Evolutionary conservation across 1,140 invertebrate species (phyloP).

Genomic region (Cydia pomonella): DNA sequence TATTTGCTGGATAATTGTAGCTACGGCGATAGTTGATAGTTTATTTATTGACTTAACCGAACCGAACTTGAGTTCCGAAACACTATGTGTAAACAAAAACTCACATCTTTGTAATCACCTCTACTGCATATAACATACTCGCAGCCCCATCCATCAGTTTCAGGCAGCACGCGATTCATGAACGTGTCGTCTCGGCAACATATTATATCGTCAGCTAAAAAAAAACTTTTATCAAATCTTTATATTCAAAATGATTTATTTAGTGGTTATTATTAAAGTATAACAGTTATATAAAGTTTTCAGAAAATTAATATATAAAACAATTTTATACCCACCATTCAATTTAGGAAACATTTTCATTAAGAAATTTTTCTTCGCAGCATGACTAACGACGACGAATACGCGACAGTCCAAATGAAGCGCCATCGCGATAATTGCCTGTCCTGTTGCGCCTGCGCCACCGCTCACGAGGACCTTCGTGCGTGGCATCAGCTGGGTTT

Average conservation of each 20-base stretch:
- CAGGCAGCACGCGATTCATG: neutral
- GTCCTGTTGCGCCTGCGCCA: slow-evolving; percentile 12
- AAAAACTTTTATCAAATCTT: no score
- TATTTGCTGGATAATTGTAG: neutral
- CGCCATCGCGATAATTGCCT: slow-evolving; percentile 15
- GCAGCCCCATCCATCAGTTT: neutral
- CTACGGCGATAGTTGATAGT: no score
- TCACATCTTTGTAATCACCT: slow-evolving; percentile 4
- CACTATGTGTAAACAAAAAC: no score
- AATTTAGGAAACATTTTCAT: slow-evolving; percentile 23
- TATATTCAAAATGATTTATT: neutral
- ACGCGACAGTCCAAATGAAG: slow-evolving; percentile 3
- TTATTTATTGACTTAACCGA: no score
- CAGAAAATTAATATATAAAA: neutral
- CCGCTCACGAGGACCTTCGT: neutral
- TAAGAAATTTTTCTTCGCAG: neutral
- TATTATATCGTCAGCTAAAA: slow-evolving; percentile 20
- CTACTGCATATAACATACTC: slow-evolving; percentile 10
- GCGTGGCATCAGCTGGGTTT: neutral
- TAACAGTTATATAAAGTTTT: neutral
- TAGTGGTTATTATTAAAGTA: neutral
- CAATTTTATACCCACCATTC: neutral
- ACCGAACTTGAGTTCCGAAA: no score
- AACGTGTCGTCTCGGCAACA: slow-evolving; percentile 15
- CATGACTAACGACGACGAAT: neutral